Percentiles rank a stretch among this genome's conserved stretches.
These are phyloP conservation scores for Scaptomyza tumidula DNA, from an alignment of 2,888 invertebrate species.

Conservation along the genomic window DNA sequence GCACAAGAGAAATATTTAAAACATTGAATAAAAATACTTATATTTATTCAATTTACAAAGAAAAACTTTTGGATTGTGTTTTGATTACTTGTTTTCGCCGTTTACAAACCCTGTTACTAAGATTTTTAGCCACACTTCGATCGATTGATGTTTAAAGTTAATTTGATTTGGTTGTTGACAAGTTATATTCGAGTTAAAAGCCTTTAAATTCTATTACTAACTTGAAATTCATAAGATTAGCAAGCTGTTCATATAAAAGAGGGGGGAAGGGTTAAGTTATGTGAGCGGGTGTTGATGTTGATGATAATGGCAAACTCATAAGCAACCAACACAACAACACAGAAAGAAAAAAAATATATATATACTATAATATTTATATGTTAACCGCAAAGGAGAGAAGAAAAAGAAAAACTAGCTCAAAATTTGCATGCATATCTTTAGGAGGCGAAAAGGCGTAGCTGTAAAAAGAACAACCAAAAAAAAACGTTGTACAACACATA, in stretches of 20 bases:
- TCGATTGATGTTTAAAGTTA: no score
- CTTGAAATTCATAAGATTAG: slow-evolving; percentile 21
- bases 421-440: slow-evolving; percentile 74
- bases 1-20: no score
- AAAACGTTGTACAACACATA: slow-evolving; percentile 15
- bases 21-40: no score
- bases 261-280: background rate
- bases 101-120: no score
- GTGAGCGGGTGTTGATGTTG: slow-evolving; percentile 8
- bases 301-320: slow-evolving; percentile 53
- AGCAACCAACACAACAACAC: slow-evolving; percentile 13
- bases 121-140: no score
- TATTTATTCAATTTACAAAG: no score
- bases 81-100: no score
- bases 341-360: slow-evolving; percentile 17
- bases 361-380: slow-evolving; percentile 1
- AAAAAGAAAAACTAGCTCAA: slow-evolving; percentile 55
- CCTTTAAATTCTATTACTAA: background rate
- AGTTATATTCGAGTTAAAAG: no score
- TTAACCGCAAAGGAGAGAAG: background rate
- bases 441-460: slow-evolving; percentile 42
- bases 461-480: slow-evolving; percentile 49
- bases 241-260: background rate
- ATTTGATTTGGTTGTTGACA: no score
- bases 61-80: no score